phyloP scores from a whole-genome alignment of 2,113 vertebrate genomes.

The Agelaius phoeniceus region DNA sequence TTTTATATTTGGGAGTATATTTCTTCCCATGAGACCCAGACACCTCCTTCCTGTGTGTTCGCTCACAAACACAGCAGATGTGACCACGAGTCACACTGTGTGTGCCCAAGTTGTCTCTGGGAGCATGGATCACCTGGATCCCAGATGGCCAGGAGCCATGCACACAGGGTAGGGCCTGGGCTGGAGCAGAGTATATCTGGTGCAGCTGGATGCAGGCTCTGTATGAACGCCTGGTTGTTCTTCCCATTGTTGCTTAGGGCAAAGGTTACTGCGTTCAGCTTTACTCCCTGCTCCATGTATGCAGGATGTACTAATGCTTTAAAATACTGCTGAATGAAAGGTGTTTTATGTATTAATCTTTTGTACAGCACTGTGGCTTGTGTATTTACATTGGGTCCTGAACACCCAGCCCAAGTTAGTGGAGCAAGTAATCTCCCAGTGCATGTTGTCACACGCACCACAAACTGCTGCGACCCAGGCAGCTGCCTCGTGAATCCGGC shows the following conservation, averaged over 20 bases:
- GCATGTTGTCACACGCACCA: not conserved
- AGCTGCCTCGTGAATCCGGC: not conserved
- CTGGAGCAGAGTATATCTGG: not conserved
- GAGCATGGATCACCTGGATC: not conserved
- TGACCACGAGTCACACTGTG: not conserved
- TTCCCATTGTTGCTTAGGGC: not conserved
- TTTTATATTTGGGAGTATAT: not conserved
- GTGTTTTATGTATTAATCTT: conserved; percentile 25
- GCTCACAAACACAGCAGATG: not conserved
- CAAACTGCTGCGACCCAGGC: not conserved
- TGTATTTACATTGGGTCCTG: conserved; percentile 51
- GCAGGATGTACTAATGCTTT: not conserved
- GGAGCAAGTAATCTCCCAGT: conserved; percentile 50
- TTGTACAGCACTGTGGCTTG: not conserved
- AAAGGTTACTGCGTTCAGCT: not conserved
- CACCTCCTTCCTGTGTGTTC: not conserved
- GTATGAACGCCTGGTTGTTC: not conserved
- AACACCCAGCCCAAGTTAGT: conserved; percentile 35
- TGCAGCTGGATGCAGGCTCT: not conserved
- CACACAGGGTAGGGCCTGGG: accelerated
- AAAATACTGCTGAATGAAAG: not conserved
- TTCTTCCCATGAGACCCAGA: not conserved
- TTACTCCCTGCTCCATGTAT: not conserved
- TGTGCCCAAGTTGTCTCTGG: not conserved
- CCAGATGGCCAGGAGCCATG: not conserved